Conservation (phyloP, 2,113 vertebrate species). For the Amazona vittata region DNA sequence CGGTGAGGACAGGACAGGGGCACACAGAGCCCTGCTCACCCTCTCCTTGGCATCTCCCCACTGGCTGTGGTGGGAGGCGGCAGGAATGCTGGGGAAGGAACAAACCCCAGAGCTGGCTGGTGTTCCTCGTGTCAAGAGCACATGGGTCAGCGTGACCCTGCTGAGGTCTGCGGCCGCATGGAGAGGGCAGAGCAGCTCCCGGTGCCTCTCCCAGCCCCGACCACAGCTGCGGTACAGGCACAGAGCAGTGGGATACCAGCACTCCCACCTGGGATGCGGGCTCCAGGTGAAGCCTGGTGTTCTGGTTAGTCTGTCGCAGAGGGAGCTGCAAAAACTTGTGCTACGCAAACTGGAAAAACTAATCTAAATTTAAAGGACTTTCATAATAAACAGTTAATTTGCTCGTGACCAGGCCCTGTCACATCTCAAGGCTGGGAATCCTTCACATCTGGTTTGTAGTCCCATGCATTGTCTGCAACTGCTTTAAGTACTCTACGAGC, state of each 20-base stretch:
- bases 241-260: background rate
- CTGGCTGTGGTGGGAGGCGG: rapidly evolving
- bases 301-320: no score
- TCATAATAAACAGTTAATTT: background rate
- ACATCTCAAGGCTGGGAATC: background rate
- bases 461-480: background rate
- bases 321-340: background rate
- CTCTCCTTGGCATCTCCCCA: background rate
- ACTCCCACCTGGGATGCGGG: background rate
- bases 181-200: background rate
- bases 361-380: background rate
- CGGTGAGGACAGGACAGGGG: rapidly evolving
- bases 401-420: background rate
- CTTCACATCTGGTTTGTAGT: background rate
- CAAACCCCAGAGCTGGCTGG: background rate
- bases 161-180: background rate
- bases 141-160: background rate
- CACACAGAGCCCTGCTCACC: background rate
- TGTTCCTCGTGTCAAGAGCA: rapidly evolving
- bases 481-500: no score
- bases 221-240: rapidly evolving
- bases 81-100: background rate
- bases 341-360: background rate
- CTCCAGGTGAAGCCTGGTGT: background rate
- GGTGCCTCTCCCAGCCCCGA: background rate